Conservation (phyloP, 2,888 invertebrate species). For the Cephus nigrinus region DNA sequence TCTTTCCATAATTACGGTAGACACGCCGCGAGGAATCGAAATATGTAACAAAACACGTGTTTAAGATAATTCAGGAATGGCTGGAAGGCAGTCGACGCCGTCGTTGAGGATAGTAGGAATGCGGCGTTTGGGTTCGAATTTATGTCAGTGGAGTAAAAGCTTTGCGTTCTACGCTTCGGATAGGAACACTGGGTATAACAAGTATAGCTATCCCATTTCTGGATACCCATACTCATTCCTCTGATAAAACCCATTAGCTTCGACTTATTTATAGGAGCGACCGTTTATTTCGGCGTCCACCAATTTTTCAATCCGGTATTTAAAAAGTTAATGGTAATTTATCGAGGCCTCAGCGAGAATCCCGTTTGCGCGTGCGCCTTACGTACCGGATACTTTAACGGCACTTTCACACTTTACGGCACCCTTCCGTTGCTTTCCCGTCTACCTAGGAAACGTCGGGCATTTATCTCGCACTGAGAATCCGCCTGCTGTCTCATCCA, state of each 20-base stretch:
- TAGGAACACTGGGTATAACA: not conserved
- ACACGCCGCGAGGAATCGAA: constrained; percentile 28
- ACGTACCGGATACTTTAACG: constrained; percentile 32
- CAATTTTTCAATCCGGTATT: constrained; percentile 47
- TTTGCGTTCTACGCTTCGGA: constrained; percentile 11
- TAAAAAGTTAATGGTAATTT: constrained; percentile 41
- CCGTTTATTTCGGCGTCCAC: constrained; percentile 50
- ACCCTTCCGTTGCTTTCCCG: constrained; percentile 25
- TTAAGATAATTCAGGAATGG: constrained; percentile 48
- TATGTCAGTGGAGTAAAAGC: constrained; percentile 44
- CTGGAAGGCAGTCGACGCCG: constrained; percentile 18
- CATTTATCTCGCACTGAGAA: not conserved
- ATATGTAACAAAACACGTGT: constrained; percentile 50
- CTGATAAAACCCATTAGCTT: constrained; percentile 57
- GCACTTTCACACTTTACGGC: constrained; percentile 31
- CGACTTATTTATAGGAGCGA: constrained; percentile 55
- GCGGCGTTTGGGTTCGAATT: constrained; percentile 38
- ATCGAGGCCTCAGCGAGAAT: constrained; percentile 14
- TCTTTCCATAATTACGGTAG: not conserved
- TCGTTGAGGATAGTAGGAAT: constrained; percentile 21
- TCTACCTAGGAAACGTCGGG: not conserved
- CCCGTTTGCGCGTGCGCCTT: constrained; percentile 11
- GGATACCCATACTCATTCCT: constrained; percentile 23
- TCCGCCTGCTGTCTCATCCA: not conserved
- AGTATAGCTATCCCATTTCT: not conserved